These are phyloP conservation scores for Syngnathus scovelli DNA, from an alignment of 2,113 vertebrate genomes.

Conservation along the genomic window DNA sequence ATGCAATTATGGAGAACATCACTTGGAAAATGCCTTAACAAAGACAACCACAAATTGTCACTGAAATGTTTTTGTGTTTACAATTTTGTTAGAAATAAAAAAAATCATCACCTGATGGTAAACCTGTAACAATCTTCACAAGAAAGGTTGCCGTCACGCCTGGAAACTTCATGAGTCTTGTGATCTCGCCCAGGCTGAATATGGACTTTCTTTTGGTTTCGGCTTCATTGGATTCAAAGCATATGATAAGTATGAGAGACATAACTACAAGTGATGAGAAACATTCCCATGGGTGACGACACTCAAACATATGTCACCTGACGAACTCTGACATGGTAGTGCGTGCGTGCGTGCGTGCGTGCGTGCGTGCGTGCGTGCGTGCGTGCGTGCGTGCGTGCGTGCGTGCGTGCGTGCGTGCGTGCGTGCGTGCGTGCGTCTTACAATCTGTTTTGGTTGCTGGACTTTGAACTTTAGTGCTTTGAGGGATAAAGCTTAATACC, in stretches of 20 bases:
- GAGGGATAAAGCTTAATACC: slow-evolving; percentile 77
- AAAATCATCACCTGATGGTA: slow-evolving; percentile 79
- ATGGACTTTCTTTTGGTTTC: slow-evolving; percentile 58
- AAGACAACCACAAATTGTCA: slow-evolving; percentile 11
- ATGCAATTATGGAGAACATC: slow-evolving; percentile 88
- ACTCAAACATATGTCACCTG: background rate
- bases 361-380: too few species aligned
- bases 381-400: too few species aligned
- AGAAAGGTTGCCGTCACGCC: slow-evolving; percentile 76
- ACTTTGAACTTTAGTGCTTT: slow-evolving; percentile 69
- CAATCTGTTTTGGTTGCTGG: slow-evolving; percentile 28
- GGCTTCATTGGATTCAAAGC: slow-evolving; percentile 10
- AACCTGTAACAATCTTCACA: slow-evolving; percentile 78
- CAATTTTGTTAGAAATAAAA: background rate
- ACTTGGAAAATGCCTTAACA: slow-evolving; percentile 82
- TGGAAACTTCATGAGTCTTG: slow-evolving; percentile 78
- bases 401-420: too few species aligned
- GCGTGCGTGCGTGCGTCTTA: slow-evolving; percentile 48
- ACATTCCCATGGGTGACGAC: background rate
- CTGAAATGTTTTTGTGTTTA: background rate
- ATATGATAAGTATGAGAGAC: background rate
- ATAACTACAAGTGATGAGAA: background rate
- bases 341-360: too few species aligned
- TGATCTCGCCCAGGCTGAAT: slow-evolving; percentile 81
- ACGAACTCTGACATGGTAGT: background rate